These are phyloP conservation scores for Embidobia sp. DNA, from an alignment of 2,888 invertebrate species.

Conservation along the genomic window DNA sequence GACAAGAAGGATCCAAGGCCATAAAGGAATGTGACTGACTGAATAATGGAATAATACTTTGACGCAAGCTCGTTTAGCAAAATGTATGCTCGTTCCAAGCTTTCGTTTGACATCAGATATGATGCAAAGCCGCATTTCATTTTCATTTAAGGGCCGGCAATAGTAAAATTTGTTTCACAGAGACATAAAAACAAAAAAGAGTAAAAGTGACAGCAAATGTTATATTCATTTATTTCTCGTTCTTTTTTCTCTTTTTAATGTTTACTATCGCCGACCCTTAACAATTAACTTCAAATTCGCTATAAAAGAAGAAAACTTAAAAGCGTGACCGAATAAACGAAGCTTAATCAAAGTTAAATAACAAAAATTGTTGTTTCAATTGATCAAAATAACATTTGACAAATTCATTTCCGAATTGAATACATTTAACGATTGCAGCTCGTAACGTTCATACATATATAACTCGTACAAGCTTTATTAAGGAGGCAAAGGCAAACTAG, in stretches of 20 bases:
- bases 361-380: too few species aligned
- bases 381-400: too few species aligned
- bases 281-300: too few species aligned
- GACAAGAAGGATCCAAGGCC: slow-evolving; percentile 55
- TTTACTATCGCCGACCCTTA: too few species aligned
- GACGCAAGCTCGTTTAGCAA: slow-evolving; percentile 68
- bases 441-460: slow-evolving; percentile 65
- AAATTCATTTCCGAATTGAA: slow-evolving; percentile 33
- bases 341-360: too few species aligned
- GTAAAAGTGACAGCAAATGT: too few species aligned
- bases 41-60: slow-evolving; percentile 61
- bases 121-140: slow-evolving; percentile 52
- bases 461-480: slow-evolving; percentile 66
- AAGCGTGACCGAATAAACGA: too few species aligned
- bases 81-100: slow-evolving; percentile 66
- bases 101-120: slow-evolving; percentile 31
- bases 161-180: too few species aligned
- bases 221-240: too few species aligned
- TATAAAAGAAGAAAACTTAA: too few species aligned
- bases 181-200: too few species aligned
- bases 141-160: slow-evolving; percentile 15
- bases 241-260: too few species aligned
- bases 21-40: slow-evolving; percentile 56
- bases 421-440: slow-evolving; percentile 57
- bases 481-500: slow-evolving; percentile 65